phyloP scores from a whole-genome alignment of 2,113 vertebrate genomes.

The Gymnocephalus cernua region DNA sequence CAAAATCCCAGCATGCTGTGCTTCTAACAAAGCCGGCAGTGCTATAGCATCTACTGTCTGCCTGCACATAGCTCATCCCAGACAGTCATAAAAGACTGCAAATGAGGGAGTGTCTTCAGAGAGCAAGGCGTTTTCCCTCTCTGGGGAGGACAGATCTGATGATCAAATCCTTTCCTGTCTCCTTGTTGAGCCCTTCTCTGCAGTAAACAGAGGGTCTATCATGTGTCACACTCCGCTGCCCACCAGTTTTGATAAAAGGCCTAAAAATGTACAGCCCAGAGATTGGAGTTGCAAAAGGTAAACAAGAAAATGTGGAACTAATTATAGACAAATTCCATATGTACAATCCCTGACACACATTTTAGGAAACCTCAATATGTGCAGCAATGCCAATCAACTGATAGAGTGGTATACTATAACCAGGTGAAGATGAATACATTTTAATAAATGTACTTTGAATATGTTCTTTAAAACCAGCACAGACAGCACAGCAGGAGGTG shows the following conservation, averaged over 20 bases:
- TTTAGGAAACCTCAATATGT: not conserved
- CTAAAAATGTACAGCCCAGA: constrained; percentile 7
- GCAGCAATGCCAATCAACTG: not conserved
- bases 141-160: constrained; percentile 69
- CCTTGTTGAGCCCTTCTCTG: constrained; percentile 39
- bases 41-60: constrained; percentile 11
- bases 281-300: constrained; percentile 7
- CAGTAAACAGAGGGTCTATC: constrained; percentile 33
- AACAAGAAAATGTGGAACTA: constrained; percentile 39
- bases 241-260: constrained; percentile 43
- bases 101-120: constrained; percentile 69
- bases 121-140: constrained; percentile 67
- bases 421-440: not conserved
- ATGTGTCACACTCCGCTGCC: constrained; percentile 47
- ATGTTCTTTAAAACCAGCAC: not conserved
- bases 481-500: not conserved
- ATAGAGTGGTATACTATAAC: not conserved
- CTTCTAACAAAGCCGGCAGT: constrained; percentile 18
- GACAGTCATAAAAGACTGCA: constrained; percentile 56
- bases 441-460: not conserved
- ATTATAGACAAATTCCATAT: constrained; percentile 19
- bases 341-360: not conserved
- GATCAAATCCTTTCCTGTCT: constrained; percentile 72
- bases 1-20: constrained; percentile 25
- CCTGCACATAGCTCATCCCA: constrained; percentile 46